Conservation (phyloP, 2,888 invertebrate genomes). For the Lagria hirta region DNA sequence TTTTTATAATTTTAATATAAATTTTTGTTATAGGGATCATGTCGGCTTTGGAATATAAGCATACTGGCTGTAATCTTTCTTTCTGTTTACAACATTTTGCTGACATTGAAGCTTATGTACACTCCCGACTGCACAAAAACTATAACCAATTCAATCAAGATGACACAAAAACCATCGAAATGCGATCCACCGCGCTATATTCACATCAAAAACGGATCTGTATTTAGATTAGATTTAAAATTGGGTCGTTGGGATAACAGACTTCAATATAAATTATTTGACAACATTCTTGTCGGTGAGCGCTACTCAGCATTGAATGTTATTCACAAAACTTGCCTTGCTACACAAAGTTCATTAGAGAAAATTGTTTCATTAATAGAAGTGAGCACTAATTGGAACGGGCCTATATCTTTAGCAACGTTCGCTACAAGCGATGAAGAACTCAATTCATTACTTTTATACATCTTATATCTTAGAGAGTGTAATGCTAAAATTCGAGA, state of each 20-base stretch:
- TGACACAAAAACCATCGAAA: constrained; percentile 27
- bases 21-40: constrained; percentile 49
- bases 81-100: constrained; percentile 64
- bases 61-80: constrained; percentile 65
- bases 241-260: constrained; percentile 76
- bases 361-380: constrained; percentile 73
- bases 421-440: constrained; percentile 80
- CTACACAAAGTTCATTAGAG: constrained; percentile 85
- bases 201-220: constrained; percentile 47
- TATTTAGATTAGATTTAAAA: constrained; percentile 63
- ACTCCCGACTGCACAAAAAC: constrained; percentile 51
- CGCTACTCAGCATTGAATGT: constrained; percentile 63
- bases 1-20: too few species aligned
- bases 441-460: constrained; percentile 69
- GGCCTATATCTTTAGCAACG: constrained; percentile 81
- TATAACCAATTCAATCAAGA: constrained; percentile 31
- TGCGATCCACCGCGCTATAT: constrained; percentile 29
- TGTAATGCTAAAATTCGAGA: constrained; percentile 74
- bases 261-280: constrained; percentile 70
- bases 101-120: constrained; percentile 62
- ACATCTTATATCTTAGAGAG: constrained; percentile 72
- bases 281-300: constrained; percentile 70
- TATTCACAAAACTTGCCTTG: constrained; percentile 64
- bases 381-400: constrained; percentile 81
- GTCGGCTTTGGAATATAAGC: constrained; percentile 71